Percentiles rank a stretch among this genome's conserved stretches.
These are phyloP conservation scores for Neomorphus geoffroyi DNA, from an alignment of 2,797 vertebrate species.

Conservation along the genomic window DNA sequence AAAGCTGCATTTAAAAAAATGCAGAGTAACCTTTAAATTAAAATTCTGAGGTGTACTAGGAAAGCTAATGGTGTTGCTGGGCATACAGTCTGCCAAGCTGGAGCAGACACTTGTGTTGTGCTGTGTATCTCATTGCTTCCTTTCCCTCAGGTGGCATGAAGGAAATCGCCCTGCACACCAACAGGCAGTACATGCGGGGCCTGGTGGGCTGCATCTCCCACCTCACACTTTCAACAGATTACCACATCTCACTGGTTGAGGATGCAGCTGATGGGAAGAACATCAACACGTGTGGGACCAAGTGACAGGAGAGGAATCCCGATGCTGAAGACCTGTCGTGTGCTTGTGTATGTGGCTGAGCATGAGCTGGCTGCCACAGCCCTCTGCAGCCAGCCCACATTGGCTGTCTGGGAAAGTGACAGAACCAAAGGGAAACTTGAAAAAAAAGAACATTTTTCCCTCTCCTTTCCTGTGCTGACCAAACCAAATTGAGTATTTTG, in stretches of 20 bases:
- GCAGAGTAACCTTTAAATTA: not conserved
- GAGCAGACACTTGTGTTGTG: rapidly evolving
- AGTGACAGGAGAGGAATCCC: conserved; percentile 61
- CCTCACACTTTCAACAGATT: conserved; percentile 95
- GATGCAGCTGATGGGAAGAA: conserved; percentile 93
- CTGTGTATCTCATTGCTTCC: not conserved
- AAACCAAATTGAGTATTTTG: conserved; percentile 9
- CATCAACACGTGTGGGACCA: conserved; percentile 94
- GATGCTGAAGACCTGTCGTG: not conserved
- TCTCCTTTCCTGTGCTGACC: conserved; percentile 23
- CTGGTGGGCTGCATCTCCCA: conserved; percentile 95
- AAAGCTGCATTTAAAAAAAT: not conserved
- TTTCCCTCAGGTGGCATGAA: conserved; percentile 90
- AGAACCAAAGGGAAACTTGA: conserved; percentile 10
- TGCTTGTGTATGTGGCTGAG: conserved; percentile 13
- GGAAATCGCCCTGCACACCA: conserved; percentile 92
- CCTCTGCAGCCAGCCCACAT: not conserved
- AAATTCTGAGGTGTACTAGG: not conserved
- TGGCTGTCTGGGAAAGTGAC: not conserved
- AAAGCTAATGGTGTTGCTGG: not conserved
- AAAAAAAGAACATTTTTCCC: not conserved
- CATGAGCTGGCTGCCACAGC: not conserved
- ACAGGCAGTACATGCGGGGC: conserved; percentile 89
- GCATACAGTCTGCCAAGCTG: not conserved
- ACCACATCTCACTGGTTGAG: conserved; percentile 92